Conservation (phyloP, 2,113 vertebrate genomes). For the Misgurnus anguillicaudatus region DNA sequence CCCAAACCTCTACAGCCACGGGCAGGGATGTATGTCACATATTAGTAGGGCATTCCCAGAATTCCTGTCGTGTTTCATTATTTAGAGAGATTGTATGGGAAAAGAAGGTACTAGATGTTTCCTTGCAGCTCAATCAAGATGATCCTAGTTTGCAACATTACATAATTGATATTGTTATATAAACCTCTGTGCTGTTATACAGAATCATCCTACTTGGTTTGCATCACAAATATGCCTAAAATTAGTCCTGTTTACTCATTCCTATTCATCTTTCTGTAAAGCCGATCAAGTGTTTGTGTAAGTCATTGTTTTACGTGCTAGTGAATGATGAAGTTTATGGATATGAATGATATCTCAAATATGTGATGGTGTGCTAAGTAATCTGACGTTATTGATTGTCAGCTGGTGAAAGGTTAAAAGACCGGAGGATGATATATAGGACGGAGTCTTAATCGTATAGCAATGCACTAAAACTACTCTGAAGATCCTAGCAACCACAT, state of each 20-base stretch:
- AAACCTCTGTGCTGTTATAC: background rate
- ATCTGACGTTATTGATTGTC: no score
- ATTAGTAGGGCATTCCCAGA: conserved; percentile 57
- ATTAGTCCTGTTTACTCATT: conserved; percentile 5
- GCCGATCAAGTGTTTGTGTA: background rate
- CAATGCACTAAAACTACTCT: no score
- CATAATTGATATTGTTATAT: conserved; percentile 22
- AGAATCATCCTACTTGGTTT: background rate
- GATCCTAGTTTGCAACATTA: conserved; percentile 13
- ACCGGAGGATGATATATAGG: no score
- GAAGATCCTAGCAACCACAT: no score
- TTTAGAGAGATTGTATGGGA: background rate
- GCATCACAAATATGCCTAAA: conserved; percentile 1
- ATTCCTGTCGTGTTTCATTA: conserved; percentile 55
- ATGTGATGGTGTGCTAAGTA: no score
- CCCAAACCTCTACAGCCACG: background rate
- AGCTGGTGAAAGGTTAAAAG: no score
- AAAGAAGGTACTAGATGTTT: background rate
- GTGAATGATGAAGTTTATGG: background rate
- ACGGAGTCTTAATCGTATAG: no score
- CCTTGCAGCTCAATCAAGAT: no score
- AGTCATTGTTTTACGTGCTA: background rate
- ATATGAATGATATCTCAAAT: no score
- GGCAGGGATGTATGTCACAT: background rate
- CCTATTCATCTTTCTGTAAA: background rate